A percentile compares a stretch with the other conserved stretches of the same genome.
Evolutionary conservation across 2,113 vertebrate genomes (phyloP).

Genomic region (Centropus bengalensis): DNA sequence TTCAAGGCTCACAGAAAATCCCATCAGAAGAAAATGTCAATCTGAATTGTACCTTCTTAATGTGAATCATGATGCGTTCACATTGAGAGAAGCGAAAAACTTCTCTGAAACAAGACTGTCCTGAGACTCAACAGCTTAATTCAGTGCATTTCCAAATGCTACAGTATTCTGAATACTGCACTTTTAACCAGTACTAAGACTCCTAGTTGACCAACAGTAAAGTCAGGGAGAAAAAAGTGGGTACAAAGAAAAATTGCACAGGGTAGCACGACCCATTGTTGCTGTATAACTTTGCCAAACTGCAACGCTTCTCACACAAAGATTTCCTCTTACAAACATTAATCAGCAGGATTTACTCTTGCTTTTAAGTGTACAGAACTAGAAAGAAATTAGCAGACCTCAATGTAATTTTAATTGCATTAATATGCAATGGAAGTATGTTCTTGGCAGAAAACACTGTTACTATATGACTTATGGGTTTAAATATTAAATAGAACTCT

Average conservation of each 20-base stretch:
- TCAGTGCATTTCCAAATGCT: not conserved
- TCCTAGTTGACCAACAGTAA: not conserved
- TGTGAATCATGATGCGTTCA: not conserved
- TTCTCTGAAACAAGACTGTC: not conserved
- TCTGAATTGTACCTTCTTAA: not conserved
- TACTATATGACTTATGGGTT: constrained; percentile 6
- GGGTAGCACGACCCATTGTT: not conserved
- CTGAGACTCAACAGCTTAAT: not conserved
- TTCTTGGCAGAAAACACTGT: constrained; percentile 23
- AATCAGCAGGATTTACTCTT: constrained; percentile 19
- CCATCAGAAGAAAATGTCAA: not conserved
- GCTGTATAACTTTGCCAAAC: not conserved
- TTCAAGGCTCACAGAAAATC: not conserved
- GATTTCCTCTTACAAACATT: not conserved
- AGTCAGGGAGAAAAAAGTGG: not conserved
- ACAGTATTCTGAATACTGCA: rapidly evolving
- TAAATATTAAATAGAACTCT: constrained; percentile 57
- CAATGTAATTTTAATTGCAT: constrained; percentile 63
- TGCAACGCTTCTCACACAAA: not conserved
- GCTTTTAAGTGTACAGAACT: constrained; percentile 18
- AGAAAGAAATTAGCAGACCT: constrained; percentile 46
- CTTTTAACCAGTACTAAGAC: not conserved
- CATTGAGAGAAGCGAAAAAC: not conserved
- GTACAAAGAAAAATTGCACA: not conserved
- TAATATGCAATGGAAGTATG: constrained; percentile 52